phyloP scores from a whole-genome alignment of 2,888 invertebrate species.

The Acanthoscelides obtectus region DNA sequence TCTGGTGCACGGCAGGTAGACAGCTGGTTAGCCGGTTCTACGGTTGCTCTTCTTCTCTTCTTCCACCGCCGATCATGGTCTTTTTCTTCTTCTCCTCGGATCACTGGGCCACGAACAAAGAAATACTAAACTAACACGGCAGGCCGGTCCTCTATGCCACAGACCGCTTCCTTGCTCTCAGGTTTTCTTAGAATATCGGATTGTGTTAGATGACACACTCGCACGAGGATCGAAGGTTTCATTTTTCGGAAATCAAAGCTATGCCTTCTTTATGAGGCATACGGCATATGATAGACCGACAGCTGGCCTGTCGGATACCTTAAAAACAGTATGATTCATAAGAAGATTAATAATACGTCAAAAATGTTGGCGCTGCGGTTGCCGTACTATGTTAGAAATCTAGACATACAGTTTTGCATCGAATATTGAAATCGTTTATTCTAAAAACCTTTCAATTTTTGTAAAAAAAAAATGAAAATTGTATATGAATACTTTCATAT shows the following conservation, averaged over 20 bases:
- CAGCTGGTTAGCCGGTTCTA: conserved; percentile 27
- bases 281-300: not conserved
- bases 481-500: too few species aligned
- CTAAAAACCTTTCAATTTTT: too few species aligned
- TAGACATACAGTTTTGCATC: too few species aligned
- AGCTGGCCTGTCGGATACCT: not conserved
- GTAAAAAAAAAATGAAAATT: too few species aligned
- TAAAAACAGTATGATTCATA: too few species aligned
- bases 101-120: conserved; percentile 15
- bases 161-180: not conserved
- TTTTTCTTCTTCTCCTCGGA: not conserved
- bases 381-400: too few species aligned
- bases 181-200: not conserved
- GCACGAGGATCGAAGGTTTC: not conserved
- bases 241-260: not conserved
- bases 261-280: not conserved
- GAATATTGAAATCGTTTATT: too few species aligned
- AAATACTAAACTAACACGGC: conserved; percentile 19
- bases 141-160: conserved; percentile 17
- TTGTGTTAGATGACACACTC: not conserved
- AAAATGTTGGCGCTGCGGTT: too few species aligned
- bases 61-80: not conserved
- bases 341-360: too few species aligned
- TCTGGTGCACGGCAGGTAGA: conserved; percentile 20
- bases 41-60: conserved; percentile 1